Evolutionary conservation across 2,113 vertebrate genomes (phyloP).

Genomic region (Heterocephalus glaber): DNA sequence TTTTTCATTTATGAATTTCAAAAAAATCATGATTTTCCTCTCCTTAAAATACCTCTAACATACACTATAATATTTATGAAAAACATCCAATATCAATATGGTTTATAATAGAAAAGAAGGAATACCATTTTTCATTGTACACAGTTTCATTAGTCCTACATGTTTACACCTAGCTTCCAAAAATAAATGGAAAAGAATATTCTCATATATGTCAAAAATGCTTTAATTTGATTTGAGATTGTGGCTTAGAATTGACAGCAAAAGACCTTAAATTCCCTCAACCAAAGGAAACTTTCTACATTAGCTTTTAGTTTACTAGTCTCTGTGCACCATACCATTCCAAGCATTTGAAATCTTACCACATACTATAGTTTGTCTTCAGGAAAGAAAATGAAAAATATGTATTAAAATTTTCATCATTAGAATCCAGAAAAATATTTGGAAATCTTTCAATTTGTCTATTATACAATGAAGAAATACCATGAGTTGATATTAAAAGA

Average conservation of each 20-base stretch:
- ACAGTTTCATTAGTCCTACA: not conserved
- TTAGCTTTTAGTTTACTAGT: not conserved
- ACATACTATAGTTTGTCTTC: not conserved
- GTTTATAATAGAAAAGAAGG: not conserved
- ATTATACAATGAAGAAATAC: slow-evolving; percentile 4
- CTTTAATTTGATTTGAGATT: not conserved
- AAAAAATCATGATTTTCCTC: slow-evolving; percentile 21
- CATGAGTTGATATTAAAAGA: not conserved
- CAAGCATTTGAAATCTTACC: slow-evolving; percentile 36
- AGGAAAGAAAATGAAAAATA: slow-evolving; percentile 29
- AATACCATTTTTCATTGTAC: not conserved
- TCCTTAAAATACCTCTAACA: slow-evolving; percentile 10
- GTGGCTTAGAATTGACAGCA: slow-evolving; percentile 21
- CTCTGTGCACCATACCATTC: too few relatives aligned
- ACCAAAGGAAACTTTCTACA: not conserved
- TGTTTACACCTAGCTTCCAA: not conserved
- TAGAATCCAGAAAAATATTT: slow-evolving; percentile 44
- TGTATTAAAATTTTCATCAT: slow-evolving; percentile 26
- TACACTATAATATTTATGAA: not conserved
- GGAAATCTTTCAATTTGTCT: slow-evolving; percentile 24
- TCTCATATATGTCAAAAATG: slow-evolving; percentile 27
- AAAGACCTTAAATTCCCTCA: slow-evolving; percentile 20
- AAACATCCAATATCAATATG: not conserved
- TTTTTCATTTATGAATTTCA: slow-evolving; percentile 18
- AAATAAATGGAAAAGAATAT: not conserved